Evolutionary conservation across 2,888 invertebrate species (phyloP).

Genomic region (Kryphioiulus occultus): DNA sequence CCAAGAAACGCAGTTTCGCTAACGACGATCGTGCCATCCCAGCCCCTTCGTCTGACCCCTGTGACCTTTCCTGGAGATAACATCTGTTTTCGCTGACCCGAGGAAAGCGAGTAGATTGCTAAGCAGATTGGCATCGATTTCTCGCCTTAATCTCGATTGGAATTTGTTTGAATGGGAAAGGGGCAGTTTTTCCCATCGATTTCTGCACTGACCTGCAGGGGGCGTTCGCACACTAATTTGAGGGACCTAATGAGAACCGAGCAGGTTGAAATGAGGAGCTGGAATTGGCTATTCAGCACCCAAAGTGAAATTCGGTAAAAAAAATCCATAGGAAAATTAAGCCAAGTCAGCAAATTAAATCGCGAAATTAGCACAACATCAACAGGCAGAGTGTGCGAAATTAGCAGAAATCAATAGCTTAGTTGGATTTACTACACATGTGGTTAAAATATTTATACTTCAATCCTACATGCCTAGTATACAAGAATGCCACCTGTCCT

Average conservation of each 20-base stretch:
- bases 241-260: not conserved
- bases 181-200: not conserved
- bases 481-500: too few species aligned
- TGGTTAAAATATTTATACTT: too few species aligned
- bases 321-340: too few species aligned
- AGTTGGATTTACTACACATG: too few species aligned
- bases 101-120: not conserved
- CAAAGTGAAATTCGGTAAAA: too few species aligned
- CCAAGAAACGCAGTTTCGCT: not conserved
- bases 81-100: slow-evolving; percentile 14
- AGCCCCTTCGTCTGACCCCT: not conserved
- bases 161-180: not conserved
- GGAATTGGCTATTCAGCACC: too few species aligned
- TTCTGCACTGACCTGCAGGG: not conserved
- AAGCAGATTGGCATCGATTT: slow-evolving; percentile 31
- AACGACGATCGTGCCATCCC: too few species aligned
- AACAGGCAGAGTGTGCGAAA: too few species aligned
- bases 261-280: not conserved
- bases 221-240: not conserved
- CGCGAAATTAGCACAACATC: too few species aligned
- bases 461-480: too few species aligned
- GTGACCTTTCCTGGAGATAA: not conserved
- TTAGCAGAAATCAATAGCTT: too few species aligned
- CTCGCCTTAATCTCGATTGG: not conserved
- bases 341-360: too few species aligned